phyloP scores from a whole-genome alignment of 2,113 vertebrate genomes.

The Abramis brama region DNA sequence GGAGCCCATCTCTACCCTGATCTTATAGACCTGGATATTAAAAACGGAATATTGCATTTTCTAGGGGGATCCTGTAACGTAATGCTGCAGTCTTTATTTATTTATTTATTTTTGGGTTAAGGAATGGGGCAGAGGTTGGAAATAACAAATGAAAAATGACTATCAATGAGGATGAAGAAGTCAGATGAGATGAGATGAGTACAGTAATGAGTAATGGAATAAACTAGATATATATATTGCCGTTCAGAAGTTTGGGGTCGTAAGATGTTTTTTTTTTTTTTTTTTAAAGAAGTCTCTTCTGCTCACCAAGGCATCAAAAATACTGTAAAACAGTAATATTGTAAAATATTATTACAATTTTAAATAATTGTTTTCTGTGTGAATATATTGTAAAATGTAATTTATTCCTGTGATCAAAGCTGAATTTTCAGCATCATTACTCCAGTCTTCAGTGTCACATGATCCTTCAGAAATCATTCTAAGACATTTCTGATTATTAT shows the following conservation, averaged over 20 bases:
- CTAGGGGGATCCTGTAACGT: slow-evolving; percentile 46
- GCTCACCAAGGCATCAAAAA: background rate
- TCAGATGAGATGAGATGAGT: slow-evolving; percentile 35
- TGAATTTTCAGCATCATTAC: background rate
- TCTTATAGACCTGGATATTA: slow-evolving; percentile 86
- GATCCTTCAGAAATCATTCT: background rate
- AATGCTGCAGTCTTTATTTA: slow-evolving; percentile 64
- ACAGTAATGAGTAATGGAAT: slow-evolving; percentile 13
- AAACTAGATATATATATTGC: background rate
- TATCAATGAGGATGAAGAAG: slow-evolving; percentile 69
- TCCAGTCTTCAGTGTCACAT: background rate
- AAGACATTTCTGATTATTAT: background rate
- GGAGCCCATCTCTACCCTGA: slow-evolving; percentile 82
- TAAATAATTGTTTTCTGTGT: background rate
- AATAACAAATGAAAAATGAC: slow-evolving; percentile 75
- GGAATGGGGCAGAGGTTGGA: slow-evolving; percentile 23
- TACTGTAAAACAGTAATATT: background rate
- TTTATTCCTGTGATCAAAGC: background rate
- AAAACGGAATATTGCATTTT: slow-evolving; percentile 85
- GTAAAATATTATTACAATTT: background rate
- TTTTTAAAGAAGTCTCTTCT: background rate
- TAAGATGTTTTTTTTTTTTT: background rate
- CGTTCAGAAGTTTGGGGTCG: background rate
- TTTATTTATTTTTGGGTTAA: slow-evolving; percentile 70
- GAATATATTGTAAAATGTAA: background rate